phyloP scores from a whole-genome alignment of 2,888 invertebrate species.

The Drosophila falleni region DNA sequence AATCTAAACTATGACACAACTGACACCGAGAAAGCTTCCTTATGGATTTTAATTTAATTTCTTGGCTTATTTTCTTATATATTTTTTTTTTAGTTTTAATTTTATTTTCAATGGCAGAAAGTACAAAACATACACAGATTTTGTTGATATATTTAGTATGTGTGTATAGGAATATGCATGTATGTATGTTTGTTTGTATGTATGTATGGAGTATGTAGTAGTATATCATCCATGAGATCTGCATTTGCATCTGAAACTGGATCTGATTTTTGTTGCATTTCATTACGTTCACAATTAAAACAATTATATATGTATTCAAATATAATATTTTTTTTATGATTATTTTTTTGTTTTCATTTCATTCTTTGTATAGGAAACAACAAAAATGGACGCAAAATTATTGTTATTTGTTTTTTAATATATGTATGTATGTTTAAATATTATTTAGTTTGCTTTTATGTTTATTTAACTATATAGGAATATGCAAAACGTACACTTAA shows the following conservation, averaged over 20 bases:
- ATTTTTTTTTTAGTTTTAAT: constrained; percentile 12
- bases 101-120: constrained; percentile 33
- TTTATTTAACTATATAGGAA: constrained; percentile 77
- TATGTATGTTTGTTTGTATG: constrained; percentile 23
- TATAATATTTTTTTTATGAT: constrained; percentile 19
- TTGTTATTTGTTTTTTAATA: constrained; percentile 56
- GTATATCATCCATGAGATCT: constrained; percentile 8
- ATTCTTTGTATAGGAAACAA: constrained; percentile 69
- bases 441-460: constrained; percentile 15
- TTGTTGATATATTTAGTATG: constrained; percentile 17
- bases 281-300: constrained; percentile 45
- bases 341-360: constrained; percentile 25
- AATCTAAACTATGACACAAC: constrained; percentile 71
- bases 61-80: constrained; percentile 9
- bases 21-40: constrained; percentile 69
- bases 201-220: constrained; percentile 1
- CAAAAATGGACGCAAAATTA: constrained; percentile 82
- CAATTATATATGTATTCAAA: constrained; percentile 55
- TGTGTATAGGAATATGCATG: constrained; percentile 23
- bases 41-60: constrained; percentile 38
- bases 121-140: constrained; percentile 42
- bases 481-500: constrained; percentile 78
- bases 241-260: constrained; percentile 28
- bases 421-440: constrained; percentile 25
- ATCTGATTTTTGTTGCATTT: constrained; percentile 31